A percentile compares a stretch with the other conserved stretches of the same genome.
Evolutionary conservation across 2,888 invertebrate genomes (phyloP).

Genomic region (Nezara viridula): DNA sequence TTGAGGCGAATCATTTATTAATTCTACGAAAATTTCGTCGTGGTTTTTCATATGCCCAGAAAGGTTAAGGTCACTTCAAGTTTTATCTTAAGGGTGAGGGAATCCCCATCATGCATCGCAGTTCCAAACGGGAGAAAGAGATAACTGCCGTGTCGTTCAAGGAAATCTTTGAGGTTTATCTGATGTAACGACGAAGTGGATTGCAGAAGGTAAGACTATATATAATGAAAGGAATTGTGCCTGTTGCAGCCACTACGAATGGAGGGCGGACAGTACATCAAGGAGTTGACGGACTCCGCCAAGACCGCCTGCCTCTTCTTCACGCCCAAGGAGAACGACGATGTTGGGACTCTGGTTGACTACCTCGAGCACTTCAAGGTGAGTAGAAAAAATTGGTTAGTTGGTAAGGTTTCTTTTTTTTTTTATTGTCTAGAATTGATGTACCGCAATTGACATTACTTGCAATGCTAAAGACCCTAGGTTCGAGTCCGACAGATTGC

Average conservation of each 20-base stretch:
- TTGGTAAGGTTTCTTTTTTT: not conserved
- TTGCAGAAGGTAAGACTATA: conserved; percentile 1
- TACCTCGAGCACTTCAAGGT: conserved; percentile 91
- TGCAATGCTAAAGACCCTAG: too few relatives aligned
- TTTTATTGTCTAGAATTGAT: too few relatives aligned
- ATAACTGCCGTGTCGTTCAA: not conserved
- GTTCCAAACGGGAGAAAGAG: not conserved
- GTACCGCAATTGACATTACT: too few relatives aligned
- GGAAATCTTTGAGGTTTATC: not conserved
- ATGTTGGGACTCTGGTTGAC: conserved; percentile 89
- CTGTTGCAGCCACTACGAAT: conserved; percentile 80
- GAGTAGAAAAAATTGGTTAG: conserved; percentile 64
- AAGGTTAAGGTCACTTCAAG: not conserved
- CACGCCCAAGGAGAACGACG: conserved; percentile 82
- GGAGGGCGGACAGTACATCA: conserved; percentile 87
- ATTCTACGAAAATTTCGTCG: not conserved
- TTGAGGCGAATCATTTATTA: not conserved
- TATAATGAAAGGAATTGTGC: not conserved
- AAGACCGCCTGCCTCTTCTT: conserved; percentile 89
- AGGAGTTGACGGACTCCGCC: conserved; percentile 81
- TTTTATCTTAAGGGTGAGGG: not conserved
- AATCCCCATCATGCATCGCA: not conserved
- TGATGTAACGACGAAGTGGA: not conserved
- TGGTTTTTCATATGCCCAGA: not conserved
- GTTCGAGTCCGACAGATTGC: too few relatives aligned